Base-by-base conservation (phyloP, 2,888 invertebrate species). In the Euplexia lucipara region DNA sequence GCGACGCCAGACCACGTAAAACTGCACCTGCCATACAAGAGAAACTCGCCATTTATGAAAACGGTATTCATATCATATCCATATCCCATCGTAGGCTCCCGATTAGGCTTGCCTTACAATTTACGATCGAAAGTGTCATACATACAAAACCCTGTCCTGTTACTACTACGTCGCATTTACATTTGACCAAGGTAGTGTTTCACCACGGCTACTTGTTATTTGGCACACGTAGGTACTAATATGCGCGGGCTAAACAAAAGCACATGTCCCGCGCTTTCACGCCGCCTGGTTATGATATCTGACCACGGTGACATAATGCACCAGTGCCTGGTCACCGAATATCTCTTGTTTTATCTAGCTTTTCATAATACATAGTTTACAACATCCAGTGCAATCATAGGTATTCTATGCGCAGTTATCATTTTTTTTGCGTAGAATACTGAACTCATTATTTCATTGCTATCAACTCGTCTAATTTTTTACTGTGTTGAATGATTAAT, bases 31-130 rank as follows among this genome's bases (percentile, higher is more conserved):
- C 95, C 78, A 95, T 95, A 87, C 91, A 89, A 87, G 94, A 95
- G 88, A 95, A 95, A 90, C 93, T 95, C 79, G 93, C 94, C 89
- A 90, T 95, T 85, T 95, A 95, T 88, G 95, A 95, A 88, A 92
- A 95, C 90, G 95, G 95, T 95, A 94, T 87, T 83, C 81, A 81
- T 81, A 88, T 87, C 86, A 86, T 86, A 88, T 79, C 78, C 82
- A 79, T 84, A 81, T 81, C 61, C 70, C 83, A 84, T 82, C 83
- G 83, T 86, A 83, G 75, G 75, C 68, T 75, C 64, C 86, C 71
- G 79, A 85, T 82, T 85, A 85, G 87, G 84, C 78, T 82, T 71
- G 59, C 39, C 63, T 81, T 63, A 78, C 74, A 62, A 63, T 90
- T 90, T 86, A 90, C 86, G 87, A 90, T 89, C 85, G 91, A 91